phyloP scores from a whole-genome alignment of 2,113 vertebrate species.

The Tor tambroides region DNA sequence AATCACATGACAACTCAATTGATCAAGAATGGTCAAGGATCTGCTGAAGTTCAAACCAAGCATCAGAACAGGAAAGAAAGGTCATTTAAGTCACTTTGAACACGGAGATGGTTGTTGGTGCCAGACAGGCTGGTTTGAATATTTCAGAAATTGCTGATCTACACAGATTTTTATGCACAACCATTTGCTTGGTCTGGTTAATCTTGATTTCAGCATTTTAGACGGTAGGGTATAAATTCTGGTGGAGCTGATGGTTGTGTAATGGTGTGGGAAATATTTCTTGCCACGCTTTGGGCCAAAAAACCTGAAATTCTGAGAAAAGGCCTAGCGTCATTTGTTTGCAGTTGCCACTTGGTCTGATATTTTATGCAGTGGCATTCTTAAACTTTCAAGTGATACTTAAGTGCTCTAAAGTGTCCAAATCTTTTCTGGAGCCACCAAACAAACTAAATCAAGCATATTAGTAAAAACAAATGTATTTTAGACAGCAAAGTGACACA shows the following conservation, averaged over 20 bases:
- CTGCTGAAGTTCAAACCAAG: background rate
- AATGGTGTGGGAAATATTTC: background rate
- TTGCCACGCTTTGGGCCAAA: background rate
- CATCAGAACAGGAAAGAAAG: background rate
- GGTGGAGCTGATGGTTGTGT: background rate
- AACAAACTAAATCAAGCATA: conserved; percentile 4
- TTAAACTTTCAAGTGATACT: background rate
- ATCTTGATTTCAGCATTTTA: background rate
- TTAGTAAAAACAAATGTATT: background rate
- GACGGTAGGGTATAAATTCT: background rate
- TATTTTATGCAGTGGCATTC: background rate
- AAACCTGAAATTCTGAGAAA: background rate
- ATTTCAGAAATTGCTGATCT: background rate
- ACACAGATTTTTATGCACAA: background rate
- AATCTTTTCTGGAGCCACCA: background rate
- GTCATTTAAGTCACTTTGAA: background rate
- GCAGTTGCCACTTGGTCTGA: background rate
- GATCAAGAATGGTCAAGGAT: background rate
- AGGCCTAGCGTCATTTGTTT: background rate
- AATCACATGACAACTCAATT: background rate
- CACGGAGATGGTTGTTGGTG: background rate
- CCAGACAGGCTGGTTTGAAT: background rate
- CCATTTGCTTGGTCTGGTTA: background rate
- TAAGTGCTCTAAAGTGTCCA: background rate
- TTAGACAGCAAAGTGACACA: background rate